These are phyloP conservation scores for Sitta carolinensis DNA, from an alignment of 2,797 vertebrate genomes.

Conservation along the genomic window DNA sequence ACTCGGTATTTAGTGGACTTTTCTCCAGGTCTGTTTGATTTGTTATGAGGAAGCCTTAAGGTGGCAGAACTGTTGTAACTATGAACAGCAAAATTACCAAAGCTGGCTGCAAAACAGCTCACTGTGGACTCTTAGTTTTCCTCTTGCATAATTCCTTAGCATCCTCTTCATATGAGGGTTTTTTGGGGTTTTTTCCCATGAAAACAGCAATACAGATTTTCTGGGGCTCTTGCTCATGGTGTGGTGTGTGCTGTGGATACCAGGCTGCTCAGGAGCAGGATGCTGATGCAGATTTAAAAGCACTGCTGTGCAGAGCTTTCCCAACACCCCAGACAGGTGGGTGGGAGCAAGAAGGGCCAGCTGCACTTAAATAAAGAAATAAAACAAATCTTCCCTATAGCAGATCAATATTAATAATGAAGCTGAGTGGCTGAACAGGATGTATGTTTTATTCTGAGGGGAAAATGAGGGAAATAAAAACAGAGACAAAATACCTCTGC, in stretches of 20 bases:
- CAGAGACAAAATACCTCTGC: neutral
- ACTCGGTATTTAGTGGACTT: neutral
- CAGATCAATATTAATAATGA: slow-evolving; percentile 59
- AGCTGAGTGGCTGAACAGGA: slow-evolving; percentile 13
- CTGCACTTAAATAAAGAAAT: neutral
- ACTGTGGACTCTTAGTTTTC: neutral
- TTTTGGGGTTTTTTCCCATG: neutral
- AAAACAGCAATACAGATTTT: neutral
- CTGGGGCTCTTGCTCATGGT: fast-evolving
- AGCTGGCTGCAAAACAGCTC: neutral
- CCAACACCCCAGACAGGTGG: neutral
- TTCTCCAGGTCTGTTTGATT: neutral
- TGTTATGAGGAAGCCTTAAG: neutral
- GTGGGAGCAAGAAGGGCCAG: neutral
- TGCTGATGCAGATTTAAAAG: neutral
- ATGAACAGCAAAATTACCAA: neutral
- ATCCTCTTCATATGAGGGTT: neutral
- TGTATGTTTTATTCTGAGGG: slow-evolving; percentile 30
- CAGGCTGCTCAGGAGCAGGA: neutral
- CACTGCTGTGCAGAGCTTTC: neutral
- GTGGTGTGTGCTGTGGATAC: neutral
- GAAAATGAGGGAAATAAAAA: slow-evolving; percentile 44
- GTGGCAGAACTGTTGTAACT: neutral
- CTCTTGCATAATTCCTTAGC: neutral
- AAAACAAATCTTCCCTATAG: neutral